Base-by-base conservation (phyloP, 2,797 vertebrate genomes). In the Lacerta viridis region DNA sequence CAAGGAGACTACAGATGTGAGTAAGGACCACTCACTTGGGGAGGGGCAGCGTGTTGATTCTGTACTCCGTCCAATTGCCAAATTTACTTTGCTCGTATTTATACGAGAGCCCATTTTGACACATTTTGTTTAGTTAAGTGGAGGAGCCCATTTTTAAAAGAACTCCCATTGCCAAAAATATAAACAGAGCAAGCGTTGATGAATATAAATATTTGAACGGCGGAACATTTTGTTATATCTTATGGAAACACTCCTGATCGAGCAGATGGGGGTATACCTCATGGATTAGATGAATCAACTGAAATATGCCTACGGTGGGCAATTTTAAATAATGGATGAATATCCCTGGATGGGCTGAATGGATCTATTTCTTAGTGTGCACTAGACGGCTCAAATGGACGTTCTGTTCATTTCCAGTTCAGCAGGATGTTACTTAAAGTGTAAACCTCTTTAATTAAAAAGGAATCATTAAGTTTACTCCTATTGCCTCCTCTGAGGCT, bases 191-290 rank as follows among this genome's bases (percentile, higher is more conserved):
- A 92, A 97, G 94, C 95, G 95, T 96, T 95, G 95, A 96, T 96
- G 96, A 97, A 97, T 96, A 96, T 96, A 97, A 97, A 97, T 97
- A 97, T 97, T 97, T 97, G 96, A 97, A 96, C 96, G 94, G 69
- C 95, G 97, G 94, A 96, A 96, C 95, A 95, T 96, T 96, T 94
- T 95, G 95, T 94, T 96, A 95, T 91, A 92, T 94, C 93, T 97
- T 96, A 90, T 33, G 93, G 96, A 96, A 97, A 96, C 97, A 97
- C 92, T 90, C 90, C 78, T 88, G 93, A 93, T 92, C 90, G 89
- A 93, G 93, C 93, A 91, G 95, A 96, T 93, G 95, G 91, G 94
- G 90, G 86, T 87, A 91, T 81, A 85, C 92, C 94, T 96, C 88
- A 90, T 91, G 92, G 95, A 94, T 91, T 78, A 93, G 95, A 93